These are phyloP conservation scores for Trichosurus vulpecula DNA, from an alignment of 2,797 vertebrate species.

Conservation along the genomic window DNA sequence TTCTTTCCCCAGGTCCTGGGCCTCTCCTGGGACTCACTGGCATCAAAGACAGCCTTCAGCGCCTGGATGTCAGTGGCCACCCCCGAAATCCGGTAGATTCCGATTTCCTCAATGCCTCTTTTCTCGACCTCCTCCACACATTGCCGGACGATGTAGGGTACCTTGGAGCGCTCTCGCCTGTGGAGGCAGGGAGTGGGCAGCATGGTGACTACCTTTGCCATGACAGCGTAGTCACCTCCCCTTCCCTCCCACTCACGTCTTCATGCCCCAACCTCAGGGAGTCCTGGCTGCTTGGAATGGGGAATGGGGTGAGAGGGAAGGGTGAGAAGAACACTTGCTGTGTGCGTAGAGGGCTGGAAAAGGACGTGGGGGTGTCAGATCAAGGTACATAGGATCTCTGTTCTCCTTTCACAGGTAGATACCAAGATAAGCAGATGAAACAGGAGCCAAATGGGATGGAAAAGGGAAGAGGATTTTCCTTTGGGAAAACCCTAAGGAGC, in stretches of 20 bases:
- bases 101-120: constrained; percentile 97
- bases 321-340: background rate
- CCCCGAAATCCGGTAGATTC: constrained; percentile 98
- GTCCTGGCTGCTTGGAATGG: background rate
- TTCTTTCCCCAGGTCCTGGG: fast-evolving
- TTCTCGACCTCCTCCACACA: constrained; percentile 99
- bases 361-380: background rate
- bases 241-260: background rate
- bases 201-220: background rate
- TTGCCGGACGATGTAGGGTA: constrained; percentile 99
- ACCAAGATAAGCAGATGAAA: background rate
- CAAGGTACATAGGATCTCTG: background rate
- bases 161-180: constrained; percentile 98
- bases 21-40: constrained; percentile 89
- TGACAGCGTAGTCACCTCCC: no score
- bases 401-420: background rate
- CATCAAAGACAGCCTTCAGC: constrained; percentile 94
- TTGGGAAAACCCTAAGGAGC: background rate
- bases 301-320: background rate
- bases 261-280: fast-evolving
- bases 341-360: background rate
- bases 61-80: constrained; percentile 99
- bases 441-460: background rate
- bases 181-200: background rate
- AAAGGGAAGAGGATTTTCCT: background rate